Evolutionary conservation across 2,888 invertebrate species (phyloP).

Genomic region (Alloplasta piceator): DNA sequence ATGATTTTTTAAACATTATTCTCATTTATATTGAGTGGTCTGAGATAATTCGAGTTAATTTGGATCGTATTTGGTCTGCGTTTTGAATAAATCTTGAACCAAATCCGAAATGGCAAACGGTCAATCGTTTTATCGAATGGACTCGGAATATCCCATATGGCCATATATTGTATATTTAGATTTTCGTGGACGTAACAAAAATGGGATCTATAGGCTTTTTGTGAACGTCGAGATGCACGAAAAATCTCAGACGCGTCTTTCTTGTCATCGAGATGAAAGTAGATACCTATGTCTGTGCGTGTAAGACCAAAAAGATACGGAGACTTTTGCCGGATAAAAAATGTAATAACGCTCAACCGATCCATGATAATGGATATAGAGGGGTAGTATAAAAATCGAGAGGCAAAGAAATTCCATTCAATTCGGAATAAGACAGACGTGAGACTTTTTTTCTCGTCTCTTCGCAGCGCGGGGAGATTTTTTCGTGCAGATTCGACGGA

Average conservation of each 20-base stretch:
- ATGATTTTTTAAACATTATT: too few species aligned
- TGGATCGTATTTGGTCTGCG: too few species aligned
- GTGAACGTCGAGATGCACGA: background rate
- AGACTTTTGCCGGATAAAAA: conserved; percentile 15
- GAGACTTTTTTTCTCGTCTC: background rate
- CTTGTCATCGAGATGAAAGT: conserved; percentile 12
- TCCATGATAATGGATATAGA: conserved; percentile 5
- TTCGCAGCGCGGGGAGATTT: background rate
- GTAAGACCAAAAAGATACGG: conserved; percentile 16
- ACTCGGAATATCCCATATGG: too few species aligned
- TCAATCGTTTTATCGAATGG: too few species aligned
- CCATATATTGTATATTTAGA: too few species aligned
- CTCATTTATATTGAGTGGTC: too few species aligned
- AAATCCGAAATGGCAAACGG: too few species aligned
- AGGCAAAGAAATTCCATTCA: background rate
- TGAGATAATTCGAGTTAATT: too few species aligned
- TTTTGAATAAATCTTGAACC: too few species aligned
- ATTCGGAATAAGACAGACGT: background rate
- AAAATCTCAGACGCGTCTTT: background rate
- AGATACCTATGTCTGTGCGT: conserved; percentile 12
- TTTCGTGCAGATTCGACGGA: conserved; percentile 2
- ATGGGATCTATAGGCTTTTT: background rate
- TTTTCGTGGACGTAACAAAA: conserved; percentile 1
- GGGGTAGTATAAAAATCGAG: background rate
- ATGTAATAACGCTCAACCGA: conserved; percentile 22